Percentiles rank a stretch among this genome's conserved stretches.
Conservation (phyloP, 1,140 invertebrate genomes). For the Thaumatotibia leucotreta region DNA sequence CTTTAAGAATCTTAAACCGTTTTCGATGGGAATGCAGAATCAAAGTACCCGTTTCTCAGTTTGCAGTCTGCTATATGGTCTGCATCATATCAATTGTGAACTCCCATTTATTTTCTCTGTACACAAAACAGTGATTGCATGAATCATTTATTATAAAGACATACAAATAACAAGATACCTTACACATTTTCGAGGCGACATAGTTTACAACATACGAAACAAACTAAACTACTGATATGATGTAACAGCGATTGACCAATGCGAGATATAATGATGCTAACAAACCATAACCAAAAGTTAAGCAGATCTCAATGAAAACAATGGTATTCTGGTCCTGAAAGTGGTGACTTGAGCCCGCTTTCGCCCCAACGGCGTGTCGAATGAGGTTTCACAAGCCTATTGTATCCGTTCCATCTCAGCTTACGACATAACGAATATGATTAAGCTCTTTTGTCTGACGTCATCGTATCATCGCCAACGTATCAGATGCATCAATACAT, state of each 20-base stretch:
- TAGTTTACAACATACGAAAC: neutral
- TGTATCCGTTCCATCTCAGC: conserved; percentile 66
- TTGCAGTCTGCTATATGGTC: neutral
- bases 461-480: conserved; percentile 36
- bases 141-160: neutral
- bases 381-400: conserved; percentile 66
- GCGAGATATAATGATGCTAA: conserved; percentile 23
- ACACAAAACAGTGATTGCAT: too few relatives aligned
- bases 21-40: neutral
- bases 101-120: too few relatives aligned
- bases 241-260: conserved; percentile 3
- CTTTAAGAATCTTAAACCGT: neutral
- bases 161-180: neutral
- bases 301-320: conserved; percentile 54
- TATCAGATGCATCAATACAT: neutral
- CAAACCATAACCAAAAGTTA: conserved; percentile 41
- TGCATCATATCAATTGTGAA: neutral
- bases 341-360: conserved; percentile 53
- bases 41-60: neutral
- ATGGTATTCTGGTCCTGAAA: conserved; percentile 41
- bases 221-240: conserved; percentile 1
- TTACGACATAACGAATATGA: conserved; percentile 67
- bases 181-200: neutral
- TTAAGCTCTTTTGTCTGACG: conserved; percentile 64
- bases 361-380: conserved; percentile 66